Evolutionary conservation across 1,140 invertebrate species (phyloP).

Genomic region (Holotrichia oblita): DNA sequence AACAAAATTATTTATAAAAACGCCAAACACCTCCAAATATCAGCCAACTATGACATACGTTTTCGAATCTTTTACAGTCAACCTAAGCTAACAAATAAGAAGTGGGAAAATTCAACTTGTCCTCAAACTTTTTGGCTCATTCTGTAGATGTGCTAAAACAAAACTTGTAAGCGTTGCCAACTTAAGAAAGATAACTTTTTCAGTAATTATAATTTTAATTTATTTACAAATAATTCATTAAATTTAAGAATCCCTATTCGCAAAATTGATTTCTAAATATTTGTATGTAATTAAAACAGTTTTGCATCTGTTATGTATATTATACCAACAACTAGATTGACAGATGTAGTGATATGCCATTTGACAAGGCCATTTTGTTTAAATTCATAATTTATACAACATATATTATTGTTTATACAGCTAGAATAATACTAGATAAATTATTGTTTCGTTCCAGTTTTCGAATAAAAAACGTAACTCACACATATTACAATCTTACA

Average conservation of each 20-base stretch:
- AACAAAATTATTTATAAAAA: no score
- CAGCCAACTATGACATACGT: no score
- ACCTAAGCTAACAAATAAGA: no score
- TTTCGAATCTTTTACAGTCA: no score
- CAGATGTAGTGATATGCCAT: constrained; percentile 53
- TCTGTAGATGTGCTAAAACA: no score
- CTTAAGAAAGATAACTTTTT: no score
- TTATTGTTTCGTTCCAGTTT: constrained; percentile 33
- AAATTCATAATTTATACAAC: constrained; percentile 44
- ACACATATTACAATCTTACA: constrained; percentile 10
- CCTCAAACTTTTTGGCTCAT: no score
- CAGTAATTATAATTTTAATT: no score
- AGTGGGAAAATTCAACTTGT: no score
- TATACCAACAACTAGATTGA: constrained; percentile 52
- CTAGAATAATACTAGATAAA: constrained; percentile 45
- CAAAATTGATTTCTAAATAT: constrained; percentile 60
- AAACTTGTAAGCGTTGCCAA: no score
- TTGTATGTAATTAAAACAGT: constrained; percentile 64
- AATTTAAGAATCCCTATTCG: not conserved
- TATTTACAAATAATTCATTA: no score
- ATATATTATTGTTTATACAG: constrained; percentile 55
- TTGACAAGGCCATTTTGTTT: constrained; percentile 49
- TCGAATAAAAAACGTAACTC: constrained; percentile 24
- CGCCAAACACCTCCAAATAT: no score
- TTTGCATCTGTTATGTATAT: constrained; percentile 46